Base-by-base conservation (phyloP, 2,888 invertebrate species). In the Noctua janthe region DNA sequence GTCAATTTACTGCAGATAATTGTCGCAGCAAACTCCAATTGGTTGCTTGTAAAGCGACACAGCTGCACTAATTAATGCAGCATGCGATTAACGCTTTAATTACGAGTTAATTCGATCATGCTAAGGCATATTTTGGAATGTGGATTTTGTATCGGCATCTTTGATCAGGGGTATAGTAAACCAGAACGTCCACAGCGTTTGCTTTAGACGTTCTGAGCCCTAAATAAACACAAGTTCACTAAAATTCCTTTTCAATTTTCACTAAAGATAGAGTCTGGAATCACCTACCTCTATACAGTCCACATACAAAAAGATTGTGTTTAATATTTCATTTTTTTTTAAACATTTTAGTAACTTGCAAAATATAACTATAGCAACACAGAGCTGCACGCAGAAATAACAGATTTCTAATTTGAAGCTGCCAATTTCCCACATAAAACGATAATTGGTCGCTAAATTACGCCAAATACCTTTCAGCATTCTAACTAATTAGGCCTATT, bases 1-100 rank as follows among this genome's bases (percentile, higher is more conserved):
- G n/a, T 69, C 51, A 82, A 88, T 85, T 83, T 74, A 83, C 69
- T 56, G 66, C 43, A 64, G 62, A 83, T 89, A 88, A 86, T 86
- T 85, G 85, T 83, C 73, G 76, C 78, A 59, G 56, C 76, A 76
- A 77, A 74, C 76, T 79, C 71, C 88, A 86, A 85, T 83, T 76
- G 77, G 74, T 51, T 64, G 73, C 73, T 86, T 82, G 74, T 80
- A 83, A 77, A 71, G 62, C 74, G 74, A 87, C 80, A 87, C 80
- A 88, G 81, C 79, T 84, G 88, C 80, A 78, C 82, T 83, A 85
- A 91, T 91, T 88, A 88, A 80, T 54, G 77, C 69, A 62, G 76
- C 84, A 84, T 75, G 79, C 78, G 71, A 83, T 81, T 84, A 85
- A 89, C 86, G 77, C 51, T 51, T 73, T 82, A 76, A 85, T 74